These are phyloP conservation scores for Sus cebifrons DNA, from an alignment of 2,797 vertebrate genomes.

Conservation along the genomic window DNA sequence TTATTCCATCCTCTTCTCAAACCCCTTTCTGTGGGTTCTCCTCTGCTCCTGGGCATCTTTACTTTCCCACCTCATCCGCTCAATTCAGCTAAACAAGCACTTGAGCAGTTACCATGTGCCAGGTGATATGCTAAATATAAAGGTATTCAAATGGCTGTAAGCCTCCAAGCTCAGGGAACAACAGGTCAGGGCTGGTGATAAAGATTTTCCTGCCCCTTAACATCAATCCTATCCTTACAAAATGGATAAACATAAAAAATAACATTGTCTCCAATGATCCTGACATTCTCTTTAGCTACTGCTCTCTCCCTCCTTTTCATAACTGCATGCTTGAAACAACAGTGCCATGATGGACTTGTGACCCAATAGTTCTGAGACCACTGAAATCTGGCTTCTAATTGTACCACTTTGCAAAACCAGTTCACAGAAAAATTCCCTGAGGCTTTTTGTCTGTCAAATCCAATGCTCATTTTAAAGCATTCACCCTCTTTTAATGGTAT, in stretches of 20 bases:
- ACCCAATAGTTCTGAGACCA: background rate
- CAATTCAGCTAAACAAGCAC: background rate
- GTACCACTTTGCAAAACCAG: background rate
- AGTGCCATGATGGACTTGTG: background rate
- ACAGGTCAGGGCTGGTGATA: background rate
- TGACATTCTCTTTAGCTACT: conserved; percentile 24
- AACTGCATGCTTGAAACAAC: background rate
- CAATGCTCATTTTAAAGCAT: background rate
- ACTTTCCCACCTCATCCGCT: background rate
- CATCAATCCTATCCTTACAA: background rate
- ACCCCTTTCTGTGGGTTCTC: background rate
- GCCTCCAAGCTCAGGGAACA: background rate
- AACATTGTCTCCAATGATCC: background rate
- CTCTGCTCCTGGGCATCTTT: background rate
- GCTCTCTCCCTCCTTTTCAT: background rate
- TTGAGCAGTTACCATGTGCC: background rate
- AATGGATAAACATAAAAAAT: background rate
- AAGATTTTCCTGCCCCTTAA: background rate
- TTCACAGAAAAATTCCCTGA: background rate
- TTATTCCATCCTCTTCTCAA: background rate
- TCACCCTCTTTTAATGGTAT: background rate
- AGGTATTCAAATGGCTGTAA: background rate
- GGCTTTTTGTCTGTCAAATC: background rate
- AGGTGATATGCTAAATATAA: background rate
- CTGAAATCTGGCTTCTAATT: background rate